Evolutionary conservation across 2,113 vertebrate genomes (phyloP), one percentile per base, ranked within the genome.

Genomic region (Sinocyclocheilus maitianheensis): DNA sequence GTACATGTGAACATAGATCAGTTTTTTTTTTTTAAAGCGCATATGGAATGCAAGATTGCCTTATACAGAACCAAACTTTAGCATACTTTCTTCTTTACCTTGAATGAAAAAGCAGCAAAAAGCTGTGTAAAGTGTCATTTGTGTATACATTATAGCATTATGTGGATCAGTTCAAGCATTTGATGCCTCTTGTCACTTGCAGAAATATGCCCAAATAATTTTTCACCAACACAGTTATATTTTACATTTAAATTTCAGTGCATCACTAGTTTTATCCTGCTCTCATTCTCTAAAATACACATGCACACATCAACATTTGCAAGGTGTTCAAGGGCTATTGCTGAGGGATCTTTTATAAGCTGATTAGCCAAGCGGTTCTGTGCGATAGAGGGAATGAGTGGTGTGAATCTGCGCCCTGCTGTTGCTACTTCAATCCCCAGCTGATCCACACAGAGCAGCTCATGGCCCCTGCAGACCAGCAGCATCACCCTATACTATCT

Each of bases 341-440:
- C 81, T 76, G 86, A 88, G 85, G 71, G 90, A 92, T 94, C 92
- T 94, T 79, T 89, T 75, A 83, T 93, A 94, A 95, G 93, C 93
- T 91, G 88, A 93, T 94, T 94, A 94, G 88, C 89, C 86, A 90
- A 87, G 88, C 85, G 86, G 85, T 89, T 79, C 11, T 86, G 86
- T 93, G 86, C 87, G 76, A 91, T 87, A 89, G 87, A 91, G 75
- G 86, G 83, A 92, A 85, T 86, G 81, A 82, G 84, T 85, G 77
- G 85, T 84, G 84, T 86, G 1, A 85, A 37, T 84, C 60, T n/a
- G 65, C 87, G 46, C 88, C 88, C 81, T 87, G 63, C 53, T 86
- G 77, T 86, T 60, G 34, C 51, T 71, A 11, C 48, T 80, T 13
- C 65, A 71, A 71, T 85, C 84, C 84, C 48, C 76, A n/a, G 40